A percentile compares a stretch with the other conserved stretches of the same genome.
Conservation (phyloP, 1,140 invertebrate genomes). For the Apis cerana region DNA sequence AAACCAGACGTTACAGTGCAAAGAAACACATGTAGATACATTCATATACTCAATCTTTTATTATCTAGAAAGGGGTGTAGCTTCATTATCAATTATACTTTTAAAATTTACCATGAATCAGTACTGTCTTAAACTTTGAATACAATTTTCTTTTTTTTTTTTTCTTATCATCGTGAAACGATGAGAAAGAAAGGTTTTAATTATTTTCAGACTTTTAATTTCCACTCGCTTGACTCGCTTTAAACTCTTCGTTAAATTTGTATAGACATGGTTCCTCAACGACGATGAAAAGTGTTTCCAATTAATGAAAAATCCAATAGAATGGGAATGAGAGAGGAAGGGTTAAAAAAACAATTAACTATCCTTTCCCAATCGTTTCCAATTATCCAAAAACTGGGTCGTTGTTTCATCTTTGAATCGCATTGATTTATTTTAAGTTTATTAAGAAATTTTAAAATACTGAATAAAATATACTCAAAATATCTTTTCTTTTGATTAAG, state of each 20-base stretch:
- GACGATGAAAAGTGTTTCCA: slow-evolving; percentile 12
- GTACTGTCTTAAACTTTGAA: background rate
- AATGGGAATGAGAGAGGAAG: background rate
- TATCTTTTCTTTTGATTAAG: too few relatives aligned
- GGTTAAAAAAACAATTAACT: slow-evolving; percentile 10
- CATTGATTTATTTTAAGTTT: background rate
- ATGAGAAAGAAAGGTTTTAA: background rate
- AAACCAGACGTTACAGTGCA: background rate
- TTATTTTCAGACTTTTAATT: slow-evolving; percentile 16
- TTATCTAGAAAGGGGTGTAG: background rate
- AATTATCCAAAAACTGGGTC: slow-evolving; percentile 34
- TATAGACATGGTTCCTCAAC: background rate
- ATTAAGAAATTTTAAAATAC: background rate
- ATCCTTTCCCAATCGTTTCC: background rate
- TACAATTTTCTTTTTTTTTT: too few relatives aligned
- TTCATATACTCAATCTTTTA: background rate
- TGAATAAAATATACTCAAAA: too few relatives aligned
- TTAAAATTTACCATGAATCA: too few relatives aligned
- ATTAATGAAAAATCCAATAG: slow-evolving; percentile 36
- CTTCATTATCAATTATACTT: background rate
- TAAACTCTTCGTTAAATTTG: slow-evolving; percentile 12
- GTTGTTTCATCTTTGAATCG: background rate
- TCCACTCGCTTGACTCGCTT: background rate
- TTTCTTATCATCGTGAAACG: background rate
- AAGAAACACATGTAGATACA: background rate